Evolutionary conservation across 2,888 invertebrate species (phyloP), one percentile per base, ranked within the genome.

Genomic region (Tetragnatha montana): DNA sequence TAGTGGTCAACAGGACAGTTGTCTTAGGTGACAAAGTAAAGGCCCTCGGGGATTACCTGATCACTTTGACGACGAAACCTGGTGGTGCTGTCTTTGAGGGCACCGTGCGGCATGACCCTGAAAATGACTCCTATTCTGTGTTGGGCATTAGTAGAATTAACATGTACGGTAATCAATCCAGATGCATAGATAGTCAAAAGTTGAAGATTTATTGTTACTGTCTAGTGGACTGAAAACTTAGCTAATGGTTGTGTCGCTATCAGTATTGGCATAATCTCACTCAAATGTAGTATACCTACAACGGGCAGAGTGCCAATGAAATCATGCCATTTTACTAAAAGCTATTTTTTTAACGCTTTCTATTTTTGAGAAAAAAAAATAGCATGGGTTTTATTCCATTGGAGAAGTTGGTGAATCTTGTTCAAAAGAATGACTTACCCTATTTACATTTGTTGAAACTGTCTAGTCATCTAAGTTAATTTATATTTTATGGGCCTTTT

Each of bases 51-150:
- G 91, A 96, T 93, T 95, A 95, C 91, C 95, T 95, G 92, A 93
- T 96, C 71, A 95, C 95, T 8, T 92, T 96, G 91, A 94, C 95
- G 88, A 96, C 96, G 0, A 91, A 92, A 69, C 97, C 97, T 0
- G 96, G 97, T 0, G 94, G 94, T 73, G 97, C 95, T 0, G 93
- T 96, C 75, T 97, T 98, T 93, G 98, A 98, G 93, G 96, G 96
- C 0, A 97, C 97, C 0, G 94, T 97, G 8, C 94, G 95, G 14
- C 75, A 82, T 50, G 76, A 82, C 22, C 84, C 91, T 51, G 22
- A 92, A 91, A 50, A 73, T 1, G 60, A 80, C 7, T 35, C 73
- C 1, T 84, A 70, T 19, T 79, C 83, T n/a, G 93, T 96, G 1
- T 94, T 96, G 0, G 97, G 97, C 22, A 92, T 94, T 19, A 94